A percentile compares a stretch with the other conserved stretches of the same genome.
Conservation (phyloP, 1,140 invertebrate species). For the Zaprionus inermis region DNA sequence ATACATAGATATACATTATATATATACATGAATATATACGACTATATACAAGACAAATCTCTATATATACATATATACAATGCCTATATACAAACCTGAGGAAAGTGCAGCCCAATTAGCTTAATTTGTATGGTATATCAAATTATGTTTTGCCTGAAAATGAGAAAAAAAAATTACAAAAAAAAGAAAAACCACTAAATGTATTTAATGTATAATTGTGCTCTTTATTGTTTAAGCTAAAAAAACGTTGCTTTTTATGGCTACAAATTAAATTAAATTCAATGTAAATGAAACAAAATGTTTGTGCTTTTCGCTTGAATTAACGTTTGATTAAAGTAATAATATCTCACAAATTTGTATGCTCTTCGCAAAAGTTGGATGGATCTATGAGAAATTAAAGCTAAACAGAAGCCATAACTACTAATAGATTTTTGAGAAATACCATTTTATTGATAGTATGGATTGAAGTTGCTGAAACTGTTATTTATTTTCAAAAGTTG, state of each 20-base stretch:
- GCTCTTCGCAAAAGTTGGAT: conserved; percentile 23
- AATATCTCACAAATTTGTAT: conserved; percentile 26
- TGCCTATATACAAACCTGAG: conserved; percentile 51
- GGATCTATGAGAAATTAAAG: conserved; percentile 1
- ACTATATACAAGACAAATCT: conserved; percentile 55
- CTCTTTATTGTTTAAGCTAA: conserved; percentile 66
- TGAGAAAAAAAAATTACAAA: conserved; percentile 31
- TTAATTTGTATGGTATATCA: conserved; percentile 44
- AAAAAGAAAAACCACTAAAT: conserved; percentile 44
- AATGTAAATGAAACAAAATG: conserved; percentile 29
- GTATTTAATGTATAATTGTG: conserved; percentile 59
- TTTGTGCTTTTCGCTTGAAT: conserved; percentile 49
- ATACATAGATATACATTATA: conserved; percentile 63
- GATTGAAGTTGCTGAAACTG: neutral
- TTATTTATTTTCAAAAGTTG: neutral
- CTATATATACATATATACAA: conserved; percentile 50
- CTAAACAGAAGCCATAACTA: neutral
- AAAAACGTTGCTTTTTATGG: conserved; percentile 56
- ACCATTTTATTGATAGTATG: conserved; percentile 1
- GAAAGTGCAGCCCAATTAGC: conserved; percentile 53
- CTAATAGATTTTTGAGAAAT: conserved; percentile 13
- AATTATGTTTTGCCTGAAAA: conserved; percentile 46
- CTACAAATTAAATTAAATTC: conserved; percentile 43
- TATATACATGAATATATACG: conserved; percentile 53
- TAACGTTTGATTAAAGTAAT: conserved; percentile 31